Evolutionary conservation across 2,888 invertebrate genomes (phyloP).

Genomic region (Diplazon laetatorius): DNA sequence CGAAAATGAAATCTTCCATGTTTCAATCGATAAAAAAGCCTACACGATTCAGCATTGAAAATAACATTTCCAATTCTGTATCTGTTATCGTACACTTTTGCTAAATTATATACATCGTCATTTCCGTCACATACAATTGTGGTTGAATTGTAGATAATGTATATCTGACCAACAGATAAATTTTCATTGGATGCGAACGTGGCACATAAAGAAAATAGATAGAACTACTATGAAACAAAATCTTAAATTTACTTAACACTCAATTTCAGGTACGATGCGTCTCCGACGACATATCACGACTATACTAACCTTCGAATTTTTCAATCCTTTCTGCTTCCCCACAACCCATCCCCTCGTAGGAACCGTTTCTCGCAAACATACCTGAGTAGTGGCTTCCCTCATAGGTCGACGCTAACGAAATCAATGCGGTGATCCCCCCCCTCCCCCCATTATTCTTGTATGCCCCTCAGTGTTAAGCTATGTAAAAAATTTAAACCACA

Average conservation of each 20-base stretch:
- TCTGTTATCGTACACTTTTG: too few species aligned
- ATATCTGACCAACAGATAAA: too few species aligned
- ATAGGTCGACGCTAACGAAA: conserved; percentile 48
- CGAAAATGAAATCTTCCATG: conserved; percentile 4
- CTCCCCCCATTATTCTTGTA: background rate
- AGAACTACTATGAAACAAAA: background rate
- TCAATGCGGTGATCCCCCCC: background rate
- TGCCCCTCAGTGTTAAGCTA: background rate
- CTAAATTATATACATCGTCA: too few species aligned
- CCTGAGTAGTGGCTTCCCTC: conserved; percentile 50
- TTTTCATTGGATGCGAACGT: too few species aligned
- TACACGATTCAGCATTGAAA: background rate
- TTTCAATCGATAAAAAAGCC: background rate
- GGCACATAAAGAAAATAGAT: too few species aligned
- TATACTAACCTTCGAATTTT: conserved; percentile 42
- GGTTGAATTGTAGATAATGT: too few species aligned
- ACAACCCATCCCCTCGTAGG: conserved; percentile 35
- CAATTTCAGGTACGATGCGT: conserved; percentile 26
- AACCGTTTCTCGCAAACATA: conserved; percentile 22
- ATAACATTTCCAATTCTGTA: too few species aligned
- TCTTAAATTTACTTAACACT: conserved; percentile 7
- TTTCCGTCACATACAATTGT: too few species aligned
- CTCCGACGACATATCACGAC: conserved; percentile 33
- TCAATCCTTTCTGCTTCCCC: conserved; percentile 43
- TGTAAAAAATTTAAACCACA: background rate